Evolutionary conservation across 2,113 vertebrate species (phyloP).

Genomic region (Sakesphorus luctuosus): DNA sequence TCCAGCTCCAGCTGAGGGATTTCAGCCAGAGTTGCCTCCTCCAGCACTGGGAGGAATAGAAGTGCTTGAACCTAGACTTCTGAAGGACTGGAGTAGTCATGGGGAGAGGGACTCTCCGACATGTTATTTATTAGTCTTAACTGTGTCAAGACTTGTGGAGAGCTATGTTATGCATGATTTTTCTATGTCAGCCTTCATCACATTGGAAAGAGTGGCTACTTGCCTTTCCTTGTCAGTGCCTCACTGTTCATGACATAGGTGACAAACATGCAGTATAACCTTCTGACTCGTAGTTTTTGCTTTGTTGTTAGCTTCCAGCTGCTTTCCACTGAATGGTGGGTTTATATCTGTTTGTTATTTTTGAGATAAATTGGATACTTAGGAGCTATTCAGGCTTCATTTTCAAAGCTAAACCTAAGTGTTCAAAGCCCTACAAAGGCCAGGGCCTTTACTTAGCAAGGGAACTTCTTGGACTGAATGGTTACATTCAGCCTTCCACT

Average conservation of each 20-base stretch:
- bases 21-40: neutral
- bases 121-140: neutral
- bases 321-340: neutral
- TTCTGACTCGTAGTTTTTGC: neutral
- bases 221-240: neutral
- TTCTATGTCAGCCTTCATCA: neutral
- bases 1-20: neutral
- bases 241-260: neutral
- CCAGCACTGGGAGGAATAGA: neutral
- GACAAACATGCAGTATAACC: neutral
- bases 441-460: neutral
- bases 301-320: neutral
- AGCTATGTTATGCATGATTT: neutral
- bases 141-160: neutral
- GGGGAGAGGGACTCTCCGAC: neutral
- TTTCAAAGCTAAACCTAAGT: neutral
- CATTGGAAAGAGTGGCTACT: neutral
- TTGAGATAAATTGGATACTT: neutral
- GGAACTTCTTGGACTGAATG: neutral
- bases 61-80: neutral
- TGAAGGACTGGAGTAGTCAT: neutral
- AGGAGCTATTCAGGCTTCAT: neutral
- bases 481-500: conserved; percentile 2
- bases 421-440: neutral
- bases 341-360: neutral